Base-by-base conservation (phyloP, 2,888 invertebrate species). In the Chrysolina haemoptera region DNA sequence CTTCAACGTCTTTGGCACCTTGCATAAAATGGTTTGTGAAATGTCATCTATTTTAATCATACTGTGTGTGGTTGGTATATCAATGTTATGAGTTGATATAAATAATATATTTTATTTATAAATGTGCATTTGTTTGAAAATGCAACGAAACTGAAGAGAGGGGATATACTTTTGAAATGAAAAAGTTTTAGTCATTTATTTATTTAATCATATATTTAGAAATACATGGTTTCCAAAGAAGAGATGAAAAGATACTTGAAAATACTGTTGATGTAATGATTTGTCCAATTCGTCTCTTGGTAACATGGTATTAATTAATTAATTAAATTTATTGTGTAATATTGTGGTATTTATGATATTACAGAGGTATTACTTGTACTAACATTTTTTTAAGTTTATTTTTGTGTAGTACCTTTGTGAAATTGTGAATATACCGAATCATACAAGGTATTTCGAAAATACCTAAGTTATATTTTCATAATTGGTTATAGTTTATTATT, bases 51-150 rank as follows among this genome's bases (percentile, higher is more conserved):
- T 78, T 80, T 81, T 84, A 87, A 88, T 88, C 88, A 88, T 88
- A 88, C 88, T 88, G 88, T 88, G 88, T 88, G 88, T 88, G 88
- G 88, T 88, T 85, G 85, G 87, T 88, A 88, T 88, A 88, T 88
- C 88, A 88, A 88, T 88, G 86, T 88, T 88, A 85, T 87, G 86
- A 87, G 87, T 88, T 88, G 88, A 88, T 88, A 86, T 85, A 79
- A 70, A 78, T 73, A 59, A 71, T 53, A 76, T 72, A 75, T 80
- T 79, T 73, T 77, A 80, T 77, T 81, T 82, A 79, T 82, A 81
- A 77, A 83, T 85, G 84, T 85, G 88, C 88, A 88, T 88, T 88
- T 88, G 88, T 88, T 88, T 88, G 88, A 88, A 86, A 88, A 88
- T 88, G 88, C 88, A 86, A 82, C 76, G 73, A 75, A 71, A 74